Evolutionary conservation across 2,888 invertebrate genomes (phyloP), one percentile per base, ranked within the genome.

Genomic region (Zootermopsis nevadensis): DNA sequence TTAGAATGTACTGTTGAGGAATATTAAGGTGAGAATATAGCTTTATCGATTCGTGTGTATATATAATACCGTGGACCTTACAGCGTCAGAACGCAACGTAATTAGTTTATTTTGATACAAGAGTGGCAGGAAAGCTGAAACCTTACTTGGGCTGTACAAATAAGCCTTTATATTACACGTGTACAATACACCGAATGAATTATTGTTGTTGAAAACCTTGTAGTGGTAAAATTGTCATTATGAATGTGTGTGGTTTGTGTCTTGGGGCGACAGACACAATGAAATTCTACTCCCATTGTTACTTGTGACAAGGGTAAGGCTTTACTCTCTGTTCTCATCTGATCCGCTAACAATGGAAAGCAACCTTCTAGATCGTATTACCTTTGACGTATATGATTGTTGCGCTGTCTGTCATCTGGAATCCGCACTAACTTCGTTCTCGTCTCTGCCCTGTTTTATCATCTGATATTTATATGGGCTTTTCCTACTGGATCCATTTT

Each of bases 351-450:
- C 76, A 76, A 76, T 76, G 42, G 76, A 27, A 38, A 19, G 27
- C 72, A 72, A 27, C 76, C 42, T 76, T 42, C 76, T 48, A 35
- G 76, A 76, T 76, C 76, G 76, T 35, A 76, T 76, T 76, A 76
- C 76, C 76, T 76, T 76, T 76, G 76, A 76, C 76, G 76, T 76
- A 27, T 24, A 42, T 27, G 76, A 38, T 48, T 76, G 42, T 60
- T 60, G 27, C 60, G 60, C 27, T 60, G 76, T 27, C 76, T 42
- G 76, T 76, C 76, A 48, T 76, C 76, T 48, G 35, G 30, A 42
- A 76, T 30, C 67, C n/a, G 8, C 27, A n/a, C 60, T 27, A 60
- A 60, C 60, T 60, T 27, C 27, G n/a, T 2, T 60, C 10, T 60
- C 60, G n/a, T 60, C 27, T 27, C n/a, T 27, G 60, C n/a, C 27